Percentiles rank a stretch among this genome's conserved stretches.
Conservation (phyloP, 1,140 invertebrate species). For the Scaptodrosophila lebanonensis region DNA sequence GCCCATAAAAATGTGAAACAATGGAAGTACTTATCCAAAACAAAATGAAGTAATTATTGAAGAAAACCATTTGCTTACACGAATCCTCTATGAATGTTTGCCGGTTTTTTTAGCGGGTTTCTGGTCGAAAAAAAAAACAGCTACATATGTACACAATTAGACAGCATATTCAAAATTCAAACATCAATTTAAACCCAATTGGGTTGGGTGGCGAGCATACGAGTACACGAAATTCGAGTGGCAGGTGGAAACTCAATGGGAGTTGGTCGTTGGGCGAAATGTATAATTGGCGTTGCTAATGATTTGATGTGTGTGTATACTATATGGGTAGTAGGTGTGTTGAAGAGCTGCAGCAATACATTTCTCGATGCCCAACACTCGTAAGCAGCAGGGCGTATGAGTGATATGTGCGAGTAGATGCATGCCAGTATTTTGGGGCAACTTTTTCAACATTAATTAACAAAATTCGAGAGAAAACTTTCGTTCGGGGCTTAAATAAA, state of each 20-base stretch:
- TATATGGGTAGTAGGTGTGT: conserved; percentile 32
- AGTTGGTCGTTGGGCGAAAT: conserved; percentile 22
- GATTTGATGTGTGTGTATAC: conserved; percentile 10
- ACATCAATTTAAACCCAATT: conserved; percentile 2
- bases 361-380: not conserved
- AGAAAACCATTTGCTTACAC: conserved; percentile 27
- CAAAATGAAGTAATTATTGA: too few species aligned
- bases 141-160: conserved; percentile 25
- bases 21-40: too few species aligned
- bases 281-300: conserved; percentile 10
- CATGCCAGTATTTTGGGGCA: conserved; percentile 27
- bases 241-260: not conserved
- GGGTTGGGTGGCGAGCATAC: too few species aligned
- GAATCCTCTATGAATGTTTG: too few species aligned
- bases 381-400: conserved; percentile 46
- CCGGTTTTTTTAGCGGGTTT: too few species aligned
- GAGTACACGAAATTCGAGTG: conserved; percentile 11
- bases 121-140: too few species aligned
- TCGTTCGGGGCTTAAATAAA: conserved; percentile 24
- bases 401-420: conserved; percentile 26
- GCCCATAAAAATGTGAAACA: too few species aligned
- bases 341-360: conserved; percentile 28
- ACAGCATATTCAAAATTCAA: not conserved
- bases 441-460: conserved; percentile 63
- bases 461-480: conserved; percentile 39